Conservation (phyloP, 1,140 invertebrate genomes). For the Tetranychus cinnabarinus region DNA sequence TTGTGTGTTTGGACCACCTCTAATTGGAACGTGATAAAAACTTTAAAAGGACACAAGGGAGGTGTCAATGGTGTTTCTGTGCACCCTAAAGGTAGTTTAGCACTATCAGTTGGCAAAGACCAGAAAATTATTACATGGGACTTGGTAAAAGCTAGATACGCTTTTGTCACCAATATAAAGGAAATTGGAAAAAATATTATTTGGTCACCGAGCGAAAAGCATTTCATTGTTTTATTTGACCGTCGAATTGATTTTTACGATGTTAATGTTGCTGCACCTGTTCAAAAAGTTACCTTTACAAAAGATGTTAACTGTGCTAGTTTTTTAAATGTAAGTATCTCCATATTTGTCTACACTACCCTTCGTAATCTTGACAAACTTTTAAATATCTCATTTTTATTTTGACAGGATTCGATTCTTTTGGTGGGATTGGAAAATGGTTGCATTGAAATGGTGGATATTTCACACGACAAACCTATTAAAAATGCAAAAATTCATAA, state of each 20-base stretch:
- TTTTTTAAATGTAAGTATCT: conserved; percentile 8
- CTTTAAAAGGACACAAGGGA: conserved; percentile 22
- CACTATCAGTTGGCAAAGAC: conserved; percentile 59
- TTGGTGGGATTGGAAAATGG: background rate
- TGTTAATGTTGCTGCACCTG: conserved; percentile 1
- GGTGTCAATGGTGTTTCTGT: conserved; percentile 24
- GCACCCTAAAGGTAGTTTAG: conserved; percentile 50
- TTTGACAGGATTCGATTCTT: background rate
- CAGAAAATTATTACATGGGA: conserved; percentile 73
- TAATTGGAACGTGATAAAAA: conserved; percentile 40
- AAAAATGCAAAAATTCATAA: background rate
- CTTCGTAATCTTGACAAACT: background rate
- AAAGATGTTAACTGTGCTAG: conserved; percentile 7
- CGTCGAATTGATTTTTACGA: conserved; percentile 10
- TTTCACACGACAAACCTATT: background rate
- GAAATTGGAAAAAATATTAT: conserved; percentile 15
- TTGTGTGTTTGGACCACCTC: conserved; percentile 53
- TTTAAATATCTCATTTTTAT: background rate
- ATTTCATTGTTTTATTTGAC: conserved; percentile 8
- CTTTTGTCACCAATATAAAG: conserved; percentile 60
- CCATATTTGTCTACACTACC: background rate
- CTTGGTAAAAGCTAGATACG: conserved; percentile 61
- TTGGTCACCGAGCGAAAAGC: conserved; percentile 8
- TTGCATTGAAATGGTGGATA: background rate
- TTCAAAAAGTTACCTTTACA: conserved; percentile 8